Conservation (phyloP, 2,113 vertebrate genomes). For the Rallus limicola region DNA sequence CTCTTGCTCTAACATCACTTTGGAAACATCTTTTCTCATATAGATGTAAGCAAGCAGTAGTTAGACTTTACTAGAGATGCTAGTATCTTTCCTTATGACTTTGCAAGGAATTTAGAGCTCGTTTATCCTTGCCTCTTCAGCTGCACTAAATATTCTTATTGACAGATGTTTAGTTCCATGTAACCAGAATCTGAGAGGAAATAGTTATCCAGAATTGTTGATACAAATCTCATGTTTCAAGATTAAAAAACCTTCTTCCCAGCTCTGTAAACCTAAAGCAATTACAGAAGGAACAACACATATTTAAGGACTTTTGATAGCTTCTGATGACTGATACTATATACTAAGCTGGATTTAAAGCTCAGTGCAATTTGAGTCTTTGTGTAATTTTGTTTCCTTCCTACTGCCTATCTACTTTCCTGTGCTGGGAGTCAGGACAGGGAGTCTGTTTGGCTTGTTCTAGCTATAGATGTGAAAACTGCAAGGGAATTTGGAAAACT, state of each 20-base stretch:
- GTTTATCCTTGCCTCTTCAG: background rate
- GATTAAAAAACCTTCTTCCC: background rate
- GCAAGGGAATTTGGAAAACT: conserved; percentile 9
- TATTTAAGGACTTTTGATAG: background rate
- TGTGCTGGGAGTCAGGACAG: background rate
- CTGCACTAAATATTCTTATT: background rate
- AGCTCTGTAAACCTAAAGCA: background rate
- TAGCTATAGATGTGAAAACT: conserved; percentile 10
- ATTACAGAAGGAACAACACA: background rate
- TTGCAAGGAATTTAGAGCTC: background rate
- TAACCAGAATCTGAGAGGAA: background rate
- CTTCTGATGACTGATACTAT: background rate
- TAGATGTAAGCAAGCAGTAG: background rate
- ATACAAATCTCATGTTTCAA: background rate
- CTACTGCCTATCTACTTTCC: background rate
- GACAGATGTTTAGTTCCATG: background rate
- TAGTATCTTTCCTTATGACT: background rate
- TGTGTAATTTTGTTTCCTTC: background rate
- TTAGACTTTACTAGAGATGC: background rate
- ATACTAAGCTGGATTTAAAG: background rate
- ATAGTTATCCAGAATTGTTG: background rate
- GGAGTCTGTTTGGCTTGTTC: background rate
- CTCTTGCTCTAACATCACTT: background rate
- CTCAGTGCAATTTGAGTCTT: background rate
- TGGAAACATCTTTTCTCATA: background rate